These are phyloP conservation scores for Varanus salvator DNA, from an alignment of 2,113 vertebrate species.

Conservation along the genomic window DNA sequence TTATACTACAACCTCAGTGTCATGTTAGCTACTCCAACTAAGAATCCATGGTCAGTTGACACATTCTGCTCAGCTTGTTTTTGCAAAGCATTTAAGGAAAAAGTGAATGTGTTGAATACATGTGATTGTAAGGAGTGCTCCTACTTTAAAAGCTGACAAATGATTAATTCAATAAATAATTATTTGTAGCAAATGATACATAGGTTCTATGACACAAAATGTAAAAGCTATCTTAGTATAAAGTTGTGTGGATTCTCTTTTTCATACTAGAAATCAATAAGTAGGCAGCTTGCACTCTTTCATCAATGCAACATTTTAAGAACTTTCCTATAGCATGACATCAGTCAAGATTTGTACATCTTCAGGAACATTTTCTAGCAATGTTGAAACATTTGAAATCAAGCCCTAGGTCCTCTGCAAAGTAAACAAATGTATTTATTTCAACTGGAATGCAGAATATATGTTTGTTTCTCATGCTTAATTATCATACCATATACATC, in stretches of 20 bases:
- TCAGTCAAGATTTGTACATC: not conserved
- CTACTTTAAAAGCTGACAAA: not conserved
- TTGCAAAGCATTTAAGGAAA: slow-evolving; percentile 2
- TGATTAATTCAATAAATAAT: too few relatives aligned
- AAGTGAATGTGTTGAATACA: not conserved
- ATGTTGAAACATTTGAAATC: not conserved
- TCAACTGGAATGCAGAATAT: not conserved
- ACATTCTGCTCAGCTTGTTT: not conserved
- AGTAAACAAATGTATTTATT: not conserved
- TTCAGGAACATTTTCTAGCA: not conserved
- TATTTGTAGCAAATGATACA: not conserved
- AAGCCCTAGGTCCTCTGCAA: not conserved
- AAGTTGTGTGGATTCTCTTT: not conserved
- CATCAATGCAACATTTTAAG: not conserved
- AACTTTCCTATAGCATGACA: not conserved
- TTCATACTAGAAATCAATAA: not conserved
- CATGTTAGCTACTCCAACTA: not conserved
- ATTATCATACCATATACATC: not conserved
- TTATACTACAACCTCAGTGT: not conserved
- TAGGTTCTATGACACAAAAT: not conserved
- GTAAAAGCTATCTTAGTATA: not conserved
- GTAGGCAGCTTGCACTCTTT: not conserved
- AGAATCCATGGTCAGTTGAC: not conserved
- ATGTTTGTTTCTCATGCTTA: not conserved
- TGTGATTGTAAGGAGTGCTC: not conserved